Evolutionary conservation across 2,888 invertebrate genomes (phyloP).

Genomic region (Caenorhabditis sp.): DNA sequence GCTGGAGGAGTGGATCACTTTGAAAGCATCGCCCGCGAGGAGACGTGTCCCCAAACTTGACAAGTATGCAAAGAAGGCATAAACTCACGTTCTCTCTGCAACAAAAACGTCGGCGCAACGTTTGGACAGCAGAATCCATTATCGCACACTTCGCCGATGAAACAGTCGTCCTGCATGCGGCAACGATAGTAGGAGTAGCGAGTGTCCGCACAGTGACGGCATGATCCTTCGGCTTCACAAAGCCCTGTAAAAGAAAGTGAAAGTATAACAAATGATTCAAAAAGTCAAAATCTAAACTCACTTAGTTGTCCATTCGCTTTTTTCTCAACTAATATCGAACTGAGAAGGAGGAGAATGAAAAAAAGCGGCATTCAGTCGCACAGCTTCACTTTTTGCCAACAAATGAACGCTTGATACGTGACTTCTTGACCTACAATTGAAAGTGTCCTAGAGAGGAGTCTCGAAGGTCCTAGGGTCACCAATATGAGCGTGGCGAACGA

Average conservation of each 20-base stretch:
- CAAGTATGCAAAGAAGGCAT: no score
- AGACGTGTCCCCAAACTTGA: no score
- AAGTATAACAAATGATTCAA: not conserved
- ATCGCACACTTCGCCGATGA: slow-evolving; percentile 66
- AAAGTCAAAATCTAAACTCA: slow-evolving; percentile 27
- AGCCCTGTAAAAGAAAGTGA: slow-evolving; percentile 53
- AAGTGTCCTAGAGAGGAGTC: slow-evolving; percentile 24
- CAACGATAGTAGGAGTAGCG: slow-evolving; percentile 69
- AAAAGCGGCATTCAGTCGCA: not conserved
- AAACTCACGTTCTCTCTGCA: slow-evolving; percentile 61
- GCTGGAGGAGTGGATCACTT: no score
- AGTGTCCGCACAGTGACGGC: slow-evolving; percentile 65
- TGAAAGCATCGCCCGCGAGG: no score
- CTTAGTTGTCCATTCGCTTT: slow-evolving; percentile 32
- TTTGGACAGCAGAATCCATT: slow-evolving; percentile 70
- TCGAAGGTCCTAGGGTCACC: no score
- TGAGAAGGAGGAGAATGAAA: not conserved
- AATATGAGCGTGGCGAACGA: not conserved
- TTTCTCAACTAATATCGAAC: not conserved
- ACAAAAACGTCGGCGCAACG: slow-evolving; percentile 40
- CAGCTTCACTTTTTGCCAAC: slow-evolving; percentile 12
- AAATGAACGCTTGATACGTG: not conserved
- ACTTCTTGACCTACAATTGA: slow-evolving; percentile 42
- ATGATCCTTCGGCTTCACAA: slow-evolving; percentile 66
- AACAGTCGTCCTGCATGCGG: slow-evolving; percentile 65